Evolutionary conservation across 2,888 invertebrate species (phyloP).

Genomic region (Trichopria drosophilae): DNA sequence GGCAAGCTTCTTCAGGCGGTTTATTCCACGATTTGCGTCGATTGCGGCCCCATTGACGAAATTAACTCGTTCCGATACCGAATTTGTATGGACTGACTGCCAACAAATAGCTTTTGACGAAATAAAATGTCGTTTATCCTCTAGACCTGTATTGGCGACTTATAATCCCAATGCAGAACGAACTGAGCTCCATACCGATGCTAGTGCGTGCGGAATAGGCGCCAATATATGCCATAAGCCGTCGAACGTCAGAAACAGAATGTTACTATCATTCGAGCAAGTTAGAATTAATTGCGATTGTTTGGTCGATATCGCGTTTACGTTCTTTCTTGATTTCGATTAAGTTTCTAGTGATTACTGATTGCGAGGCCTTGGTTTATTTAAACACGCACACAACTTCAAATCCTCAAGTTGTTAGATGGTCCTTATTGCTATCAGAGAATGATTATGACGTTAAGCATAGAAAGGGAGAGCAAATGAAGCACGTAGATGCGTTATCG

Average conservation of each 20-base stretch:
- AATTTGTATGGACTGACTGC: background rate
- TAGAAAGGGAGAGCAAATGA: background rate
- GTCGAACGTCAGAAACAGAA: too few relatives aligned
- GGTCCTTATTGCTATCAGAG: background rate
- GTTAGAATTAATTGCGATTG: background rate
- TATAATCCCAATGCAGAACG: background rate
- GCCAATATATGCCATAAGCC: too few relatives aligned
- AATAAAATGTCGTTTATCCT: background rate
- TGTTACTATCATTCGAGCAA: too few relatives aligned
- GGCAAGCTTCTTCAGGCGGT: background rate
- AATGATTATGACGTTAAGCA: background rate
- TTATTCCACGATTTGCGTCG: background rate
- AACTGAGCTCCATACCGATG: background rate
- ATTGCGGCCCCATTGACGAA: background rate
- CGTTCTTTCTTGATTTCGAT: too few relatives aligned
- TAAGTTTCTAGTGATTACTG: background rate
- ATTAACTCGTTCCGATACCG: background rate
- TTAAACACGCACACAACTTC: background rate
- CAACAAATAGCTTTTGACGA: background rate
- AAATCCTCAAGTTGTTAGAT: constrained; percentile 7
- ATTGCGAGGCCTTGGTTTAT: constrained; percentile 1
- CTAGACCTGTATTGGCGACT: background rate
- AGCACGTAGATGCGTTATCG: constrained; percentile 6
- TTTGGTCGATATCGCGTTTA: too few relatives aligned
- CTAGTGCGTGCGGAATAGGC: background rate